Evolutionary conservation across 1,140 invertebrate species (phyloP), one percentile per base, ranked within the genome.

Genomic region (Diorhabda carinulata): DNA sequence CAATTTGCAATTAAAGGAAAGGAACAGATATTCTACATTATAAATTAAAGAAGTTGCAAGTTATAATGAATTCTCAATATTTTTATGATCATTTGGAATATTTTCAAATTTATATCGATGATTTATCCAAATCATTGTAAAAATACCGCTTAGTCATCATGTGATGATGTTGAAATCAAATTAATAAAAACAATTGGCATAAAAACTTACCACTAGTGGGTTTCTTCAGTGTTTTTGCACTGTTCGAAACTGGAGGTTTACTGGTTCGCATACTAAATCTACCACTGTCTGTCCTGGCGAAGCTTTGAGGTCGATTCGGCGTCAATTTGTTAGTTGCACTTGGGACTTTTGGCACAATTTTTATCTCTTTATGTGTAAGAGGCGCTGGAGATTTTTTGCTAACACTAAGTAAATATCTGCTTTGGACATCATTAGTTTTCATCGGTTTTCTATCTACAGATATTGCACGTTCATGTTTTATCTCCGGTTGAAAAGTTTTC

Each of bases 211-310:
- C 57, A 43, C 64, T 73, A 60, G 64, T 65, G 45, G 69, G 67
- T 52, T 73, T 71, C 42, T 72, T 74, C 5, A 9, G 43, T 9
- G 43, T 59, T 64, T 78, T 78, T 2, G 64, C n/a, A 61, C 69
- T 73, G 67, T 78, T 80, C 64, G 69, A 70, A 7, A 67, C 66
- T 6, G 72, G 61, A 3, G 76, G 72, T 70, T 78, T 78, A 6
- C 78, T 73, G 5, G 81, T 77, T 74, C 88, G 81, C 76, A 89
- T 84, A 80, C 89, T 90, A 75, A 87, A 86, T 72, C 89, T 78
- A n/a, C 88, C 88, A 72, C 85, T 86, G 77, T 91, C 89, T 57
- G 83, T 86, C 67, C 89, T 80, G 3, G 83, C 82, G 74, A 90
- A 86, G 70, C 59, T 43, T 43, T 78, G 78, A 7, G 79, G 73